Evolutionary conservation across 2,888 invertebrate genomes (phyloP), one percentile per base, ranked within the genome.

Genomic region (Sceliomorpha sp.): DNA sequence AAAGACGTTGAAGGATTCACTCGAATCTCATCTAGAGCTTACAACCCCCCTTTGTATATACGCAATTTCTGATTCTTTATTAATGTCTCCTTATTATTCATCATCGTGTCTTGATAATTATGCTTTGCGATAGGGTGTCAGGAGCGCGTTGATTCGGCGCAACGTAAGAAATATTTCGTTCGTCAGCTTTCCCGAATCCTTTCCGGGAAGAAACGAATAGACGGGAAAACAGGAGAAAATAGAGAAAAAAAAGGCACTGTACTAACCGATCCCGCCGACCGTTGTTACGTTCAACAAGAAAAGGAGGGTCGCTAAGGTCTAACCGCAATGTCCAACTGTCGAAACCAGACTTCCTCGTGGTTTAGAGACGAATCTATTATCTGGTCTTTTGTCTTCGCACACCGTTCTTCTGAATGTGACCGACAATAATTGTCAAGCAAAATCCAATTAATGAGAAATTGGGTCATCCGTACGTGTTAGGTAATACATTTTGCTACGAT

Each of bases 1-100:
- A 60, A 59, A 70, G 73, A 73, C 72, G 78, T 78, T 79, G 79
- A 78, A 74, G 75, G 75, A 76, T 77, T 56, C 68, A 50, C 67
- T 34, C 53, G 45, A 32, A 42, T 39, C 59, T 50, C 53, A 37
- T 29, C 47, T 51, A 45, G 29, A 31, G n/a, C 27, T 15, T 20
- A 9, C 45, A 24, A 59, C 59, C n/a, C n/a, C n/a, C n/a, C n/a
- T n/a, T n/a, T n/a, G 40, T 17, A 20, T 58, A 63, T 63, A 56
- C 27, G 13, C 44, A 15, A 36, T 36, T 56, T 42, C 40, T 15
- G 17, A 37, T 37, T 15, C 10, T 10, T 48, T 29, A 12, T 27
- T n/a, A n/a, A n/a, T n/a, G n/a, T n/a, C n/a, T n/a, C n/a, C n/a
- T n/a, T n/a, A n/a, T n/a, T n/a, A n/a, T n/a, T n/a, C n/a, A n/a